Percentiles rank a stretch among this genome's conserved stretches.
Conservation (phyloP, 2,797 vertebrate genomes). For the Heteromormyrus szaboi region DNA sequence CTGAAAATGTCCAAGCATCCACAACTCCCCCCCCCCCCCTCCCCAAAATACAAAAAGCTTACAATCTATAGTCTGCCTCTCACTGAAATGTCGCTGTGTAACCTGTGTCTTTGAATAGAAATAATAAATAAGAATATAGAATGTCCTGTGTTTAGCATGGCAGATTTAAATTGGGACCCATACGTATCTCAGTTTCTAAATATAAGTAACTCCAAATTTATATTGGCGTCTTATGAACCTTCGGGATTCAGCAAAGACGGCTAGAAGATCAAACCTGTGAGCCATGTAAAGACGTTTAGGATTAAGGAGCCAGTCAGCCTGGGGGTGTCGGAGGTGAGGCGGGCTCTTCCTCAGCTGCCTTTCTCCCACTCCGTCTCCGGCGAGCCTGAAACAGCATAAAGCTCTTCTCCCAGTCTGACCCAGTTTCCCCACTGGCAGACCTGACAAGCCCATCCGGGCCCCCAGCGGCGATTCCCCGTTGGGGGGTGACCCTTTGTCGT, state of each 20-base stretch:
- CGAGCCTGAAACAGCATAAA: not conserved
- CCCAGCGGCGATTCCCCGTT: slow-evolving; percentile 26
- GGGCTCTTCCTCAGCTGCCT: not conserved
- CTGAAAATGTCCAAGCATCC: not conserved
- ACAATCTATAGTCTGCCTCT: not conserved
- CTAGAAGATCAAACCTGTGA: not conserved
- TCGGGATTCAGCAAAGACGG: not conserved
- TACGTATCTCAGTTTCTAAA: not conserved
- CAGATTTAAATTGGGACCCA: not conserved
- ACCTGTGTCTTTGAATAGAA: not conserved
- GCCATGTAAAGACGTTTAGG: not conserved
- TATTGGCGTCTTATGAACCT: not conserved
- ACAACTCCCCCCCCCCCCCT: not conserved
- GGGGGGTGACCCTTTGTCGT: slow-evolving; percentile 34
- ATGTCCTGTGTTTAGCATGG: not conserved
- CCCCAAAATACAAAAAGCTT: not conserved
- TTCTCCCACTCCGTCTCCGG: not conserved
- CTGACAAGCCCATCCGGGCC: slow-evolving; percentile 50
- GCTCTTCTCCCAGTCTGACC: slow-evolving; percentile 28
- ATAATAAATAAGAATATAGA: not conserved
- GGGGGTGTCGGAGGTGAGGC: not conserved
- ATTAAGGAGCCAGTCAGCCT: not conserved
- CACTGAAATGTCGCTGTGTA: not conserved
- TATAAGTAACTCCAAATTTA: not conserved
- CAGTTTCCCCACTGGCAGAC: slow-evolving; percentile 33